Evolutionary conservation across 2,797 vertebrate species (phyloP), one percentile per base, ranked within the genome.

Genomic region (Sebastes umbrosus): DNA sequence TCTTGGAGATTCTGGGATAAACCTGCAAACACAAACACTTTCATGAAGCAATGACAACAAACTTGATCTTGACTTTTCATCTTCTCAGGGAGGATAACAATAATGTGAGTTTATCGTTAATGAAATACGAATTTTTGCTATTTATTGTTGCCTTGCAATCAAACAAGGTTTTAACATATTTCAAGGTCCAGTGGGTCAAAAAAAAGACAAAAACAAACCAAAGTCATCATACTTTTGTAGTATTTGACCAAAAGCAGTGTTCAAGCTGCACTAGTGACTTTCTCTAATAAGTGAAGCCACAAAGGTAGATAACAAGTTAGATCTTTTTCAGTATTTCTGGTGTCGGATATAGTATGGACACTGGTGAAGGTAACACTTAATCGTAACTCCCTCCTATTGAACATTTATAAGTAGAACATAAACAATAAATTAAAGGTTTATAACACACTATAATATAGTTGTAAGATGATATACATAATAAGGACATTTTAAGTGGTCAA

Each of bases 1-100:
- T 16, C 98, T 93, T 1, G 98, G 98, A 77, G 98, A 99, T 71
- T 99, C 98, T 0, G 98, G 97, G 79, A 99, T 95, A 36, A 96
- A 94, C 98, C 98, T 99, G 90, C 3, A 31, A 65, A 46, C 0
- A 5, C 2, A 72, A 72, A 68, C 60, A 62, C 20, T 3, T 25
- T 50, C 20, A 65, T 74, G 43, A 71, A 18, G 36, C 24, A n/a
- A 22, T 3, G 10, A 5, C 31, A 7, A 34, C 57, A 60, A 8
- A 59, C 10, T 29, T 46, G 9, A 46, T 31, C 13, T 34, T 50
- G 16, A 18, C 16, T 50, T 18, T 46, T 18, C 11, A 46, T 46
- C 39, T 46, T 46, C 14, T 16, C 54, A 39, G 10, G 16, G 1
- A 29, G 32, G 32, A 14, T 29, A 3, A 9, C 6, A 29, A 18